phyloP scores from a whole-genome alignment of 2,888 invertebrate species.

The Amblyjoppa proteus region DNA sequence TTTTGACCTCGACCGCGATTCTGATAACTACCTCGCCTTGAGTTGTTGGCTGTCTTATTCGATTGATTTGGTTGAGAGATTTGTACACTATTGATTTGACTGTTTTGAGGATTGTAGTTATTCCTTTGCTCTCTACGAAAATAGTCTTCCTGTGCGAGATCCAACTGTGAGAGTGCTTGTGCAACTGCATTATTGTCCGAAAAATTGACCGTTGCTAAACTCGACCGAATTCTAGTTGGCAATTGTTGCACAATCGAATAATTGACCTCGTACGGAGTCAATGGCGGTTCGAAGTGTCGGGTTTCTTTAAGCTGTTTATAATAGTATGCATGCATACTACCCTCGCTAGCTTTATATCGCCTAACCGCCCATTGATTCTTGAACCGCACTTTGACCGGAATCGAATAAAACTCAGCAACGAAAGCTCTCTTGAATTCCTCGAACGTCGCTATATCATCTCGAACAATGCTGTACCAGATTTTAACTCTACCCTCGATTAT shows the following conservation, averaged over 20 bases:
- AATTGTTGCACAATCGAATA: constrained; percentile 46
- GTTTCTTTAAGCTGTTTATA: constrained; percentile 40
- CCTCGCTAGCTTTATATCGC: constrained; percentile 34
- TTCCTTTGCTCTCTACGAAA: constrained; percentile 13
- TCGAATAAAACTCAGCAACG: constrained; percentile 55
- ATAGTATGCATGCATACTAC: constrained; percentile 37
- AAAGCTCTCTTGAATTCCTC: constrained; percentile 51
- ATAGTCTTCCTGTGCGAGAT: constrained; percentile 34
- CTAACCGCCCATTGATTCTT: constrained; percentile 43
- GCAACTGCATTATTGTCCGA: constrained; percentile 37
- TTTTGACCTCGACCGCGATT: not conserved
- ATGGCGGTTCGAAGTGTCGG: constrained; percentile 38
- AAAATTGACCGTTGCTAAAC: constrained; percentile 22
- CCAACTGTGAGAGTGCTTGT: constrained; percentile 41
- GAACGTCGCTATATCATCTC: constrained; percentile 16
- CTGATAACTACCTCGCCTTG: constrained; percentile 46
- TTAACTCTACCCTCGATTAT: constrained; percentile 46
- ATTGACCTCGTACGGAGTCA: constrained; percentile 37
- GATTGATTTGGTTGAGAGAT: constrained; percentile 24
- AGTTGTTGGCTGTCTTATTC: not conserved
- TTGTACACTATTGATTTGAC: constrained; percentile 45
- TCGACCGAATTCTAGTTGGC: constrained; percentile 14
- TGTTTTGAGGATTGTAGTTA: not conserved
- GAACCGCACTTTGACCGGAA: constrained; percentile 45
- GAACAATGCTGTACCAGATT: constrained; percentile 34